A percentile compares a stretch with the other conserved stretches of the same genome.
Conservation (phyloP, 2,113 vertebrate species). For the Rallus limicola region DNA sequence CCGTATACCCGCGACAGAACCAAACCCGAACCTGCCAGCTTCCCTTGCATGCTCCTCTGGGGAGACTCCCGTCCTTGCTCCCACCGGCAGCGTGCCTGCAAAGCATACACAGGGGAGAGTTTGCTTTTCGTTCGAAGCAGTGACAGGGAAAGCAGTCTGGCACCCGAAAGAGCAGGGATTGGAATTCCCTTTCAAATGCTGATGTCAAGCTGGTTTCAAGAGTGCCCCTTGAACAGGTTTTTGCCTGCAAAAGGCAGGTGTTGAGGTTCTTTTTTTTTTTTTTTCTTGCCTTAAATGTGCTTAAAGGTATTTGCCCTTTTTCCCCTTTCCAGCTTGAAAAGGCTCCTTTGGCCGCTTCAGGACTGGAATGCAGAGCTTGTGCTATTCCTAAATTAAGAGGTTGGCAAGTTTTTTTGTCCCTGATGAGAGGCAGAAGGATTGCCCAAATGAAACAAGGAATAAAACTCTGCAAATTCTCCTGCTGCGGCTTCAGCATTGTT, state of each 20-base stretch:
- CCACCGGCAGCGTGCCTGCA: background rate
- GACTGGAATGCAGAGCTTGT: conserved; percentile 46
- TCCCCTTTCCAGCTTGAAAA: conserved; percentile 33
- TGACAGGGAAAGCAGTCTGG: conserved; percentile 20
- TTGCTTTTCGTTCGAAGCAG: background rate
- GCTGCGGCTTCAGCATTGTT: conserved; percentile 69
- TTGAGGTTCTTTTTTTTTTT: background rate
- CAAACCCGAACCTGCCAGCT: background rate
- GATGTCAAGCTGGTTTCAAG: conserved; percentile 46
- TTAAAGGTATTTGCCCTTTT: conserved; percentile 50
- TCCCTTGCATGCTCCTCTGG: background rate
- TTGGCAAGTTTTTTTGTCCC: conserved; percentile 58
- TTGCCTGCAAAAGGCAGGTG: conserved; percentile 63
- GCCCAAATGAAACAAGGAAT: conserved; percentile 67
- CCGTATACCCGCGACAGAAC: background rate
- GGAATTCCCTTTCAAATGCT: conserved; percentile 55
- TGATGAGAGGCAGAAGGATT: conserved; percentile 70
- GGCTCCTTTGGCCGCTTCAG: conserved; percentile 16
- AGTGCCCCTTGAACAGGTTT: conserved; percentile 42
- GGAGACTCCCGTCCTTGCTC: background rate
- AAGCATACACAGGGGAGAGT: background rate
- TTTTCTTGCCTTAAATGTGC: background rate
- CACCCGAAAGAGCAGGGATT: conserved; percentile 11
- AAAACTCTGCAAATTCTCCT: conserved; percentile 64
- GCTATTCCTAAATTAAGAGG: conserved; percentile 55